Base-by-base conservation (phyloP, 92 coral and sea anemone species). In the Scolanthus callimorphus region DNA sequence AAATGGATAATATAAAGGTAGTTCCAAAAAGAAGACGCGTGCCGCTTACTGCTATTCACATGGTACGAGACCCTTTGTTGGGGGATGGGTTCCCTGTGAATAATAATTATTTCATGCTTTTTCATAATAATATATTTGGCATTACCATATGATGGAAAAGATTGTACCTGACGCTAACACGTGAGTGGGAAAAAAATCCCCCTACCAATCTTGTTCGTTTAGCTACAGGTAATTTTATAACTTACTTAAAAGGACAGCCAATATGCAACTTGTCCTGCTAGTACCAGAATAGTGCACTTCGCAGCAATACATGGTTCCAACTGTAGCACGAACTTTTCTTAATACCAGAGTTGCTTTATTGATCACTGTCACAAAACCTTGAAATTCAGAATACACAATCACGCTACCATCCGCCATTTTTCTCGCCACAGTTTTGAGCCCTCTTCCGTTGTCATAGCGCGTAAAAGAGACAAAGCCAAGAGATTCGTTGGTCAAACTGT, bases 281-380 rank as follows among this genome's bases (percentile, higher is more conserved):
- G 47, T 55, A 11, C 12, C 60, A 19, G 66, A 10, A 54, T n/a
- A 49, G 44, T 57, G 62, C 54, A 59, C 77, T 23, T 70, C 48
- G 34, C 74, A 68, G 21, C 65, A 57, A 11, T 48, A 70, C 21
- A 23, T 58, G 2, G 31, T 49, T 15, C 41, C 56, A 43, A 54
- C 75, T 11, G 26, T 2, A 4, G 17, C 21, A 13, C 12, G 34
- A n/a, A 71, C 50, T 20, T 39, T 37, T 26, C 11, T 10, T 20
- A 71, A 17, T 22, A 29, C 19, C 21, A 71, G 57, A 3, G 69
- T 51, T 10, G 47, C 29, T 29, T 19, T n/a, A 25, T 57, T 49
- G 12, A 22, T 2, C 0, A 71, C n/a, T 17, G 58, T 29, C 19
- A 45, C 53, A 13, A 26, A 55, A 3, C 27, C 25, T 41, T 37